Base-by-base conservation (phyloP, 2,113 vertebrate species). In the Scatophagus argus region DNA sequence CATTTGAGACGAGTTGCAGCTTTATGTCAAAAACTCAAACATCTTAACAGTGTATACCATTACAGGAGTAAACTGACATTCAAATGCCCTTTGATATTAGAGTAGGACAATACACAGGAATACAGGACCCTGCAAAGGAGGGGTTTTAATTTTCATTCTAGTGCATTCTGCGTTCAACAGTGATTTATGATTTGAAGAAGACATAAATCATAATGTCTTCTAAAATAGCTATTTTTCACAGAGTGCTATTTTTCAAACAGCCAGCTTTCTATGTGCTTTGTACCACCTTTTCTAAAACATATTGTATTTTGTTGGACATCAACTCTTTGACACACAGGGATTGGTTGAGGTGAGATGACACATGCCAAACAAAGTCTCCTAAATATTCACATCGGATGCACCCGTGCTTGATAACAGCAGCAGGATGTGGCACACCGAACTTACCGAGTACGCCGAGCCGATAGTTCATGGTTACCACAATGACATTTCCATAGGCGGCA, bases 391-490 rank as follows among this genome's bases (percentile, higher is more conserved):
- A n/a, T n/a, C n/a, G n/a, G n/a, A 38, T 3, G 21, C 34, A 34
- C 49, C 31, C 3, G 1, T 31, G 9, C 32, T 46, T 63, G 60
- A 60, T 32, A 59, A 49, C 7, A 4, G 27, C 38, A 19, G 36
- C 11, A 29, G 47, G 19, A 32, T 6, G 39, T 19, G 64, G 32
- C 43, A 29, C 39, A 10, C 13, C 64, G 69, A 25, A 94, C 94
- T 93, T 94, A 98, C 97, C 97, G 17, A 97, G 96, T 72, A 98
- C 96, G 29, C 97, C 97, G n/a, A 98, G 95, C 3, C 97, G 94
- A 91, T 98, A 98, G 95, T 98, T 98, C 93, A 98, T 95, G 54
- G 97, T 97, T 88, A 97, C 96, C 36, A 98, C 96, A 16, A 97
- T 97, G 87, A 97, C 97, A 16, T 96, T 98, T 91, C 96, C 97